Evolutionary conservation across 2,113 vertebrate species (phyloP).

Genomic region (Gasterosteus nipponicus): DNA sequence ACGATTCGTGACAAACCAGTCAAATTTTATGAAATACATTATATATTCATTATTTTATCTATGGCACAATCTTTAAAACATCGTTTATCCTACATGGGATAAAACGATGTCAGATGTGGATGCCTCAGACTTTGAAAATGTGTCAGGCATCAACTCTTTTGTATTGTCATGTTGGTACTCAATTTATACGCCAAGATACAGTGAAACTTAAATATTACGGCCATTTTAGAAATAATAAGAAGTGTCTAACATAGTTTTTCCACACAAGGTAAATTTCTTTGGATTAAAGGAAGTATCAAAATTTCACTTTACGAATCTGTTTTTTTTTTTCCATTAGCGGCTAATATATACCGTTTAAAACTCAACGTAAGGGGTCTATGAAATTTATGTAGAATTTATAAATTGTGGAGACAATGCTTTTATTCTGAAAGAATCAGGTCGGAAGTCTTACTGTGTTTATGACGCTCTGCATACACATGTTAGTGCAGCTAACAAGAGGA

Average conservation of each 20-base stretch:
- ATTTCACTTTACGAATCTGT: neutral
- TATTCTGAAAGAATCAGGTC: conserved; percentile 20
- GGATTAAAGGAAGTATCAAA: neutral
- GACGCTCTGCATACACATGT: neutral
- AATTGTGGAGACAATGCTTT: conserved; percentile 16
- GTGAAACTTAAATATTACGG: neutral
- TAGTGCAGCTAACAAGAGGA: neutral
- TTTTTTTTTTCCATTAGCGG: neutral
- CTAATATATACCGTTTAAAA: neutral
- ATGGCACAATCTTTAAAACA: neutral
- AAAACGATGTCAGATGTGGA: neutral
- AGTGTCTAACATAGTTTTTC: neutral
- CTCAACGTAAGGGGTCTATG: neutral
- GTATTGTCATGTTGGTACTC: neutral
- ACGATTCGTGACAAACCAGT: neutral
- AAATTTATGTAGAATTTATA: neutral
- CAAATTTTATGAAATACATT: neutral
- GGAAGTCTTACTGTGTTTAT: conserved; percentile 20
- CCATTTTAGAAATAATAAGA: neutral
- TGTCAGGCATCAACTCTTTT: neutral
- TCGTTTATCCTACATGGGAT: neutral
- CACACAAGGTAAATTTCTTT: neutral
- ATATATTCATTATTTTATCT: neutral
- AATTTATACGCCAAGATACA: no score
- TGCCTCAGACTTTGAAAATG: neutral